Percentiles rank a stretch among this genome's conserved stretches.
Evolutionary conservation across 1,140 invertebrate species (phyloP).

Genomic region (Venturia canescens): DNA sequence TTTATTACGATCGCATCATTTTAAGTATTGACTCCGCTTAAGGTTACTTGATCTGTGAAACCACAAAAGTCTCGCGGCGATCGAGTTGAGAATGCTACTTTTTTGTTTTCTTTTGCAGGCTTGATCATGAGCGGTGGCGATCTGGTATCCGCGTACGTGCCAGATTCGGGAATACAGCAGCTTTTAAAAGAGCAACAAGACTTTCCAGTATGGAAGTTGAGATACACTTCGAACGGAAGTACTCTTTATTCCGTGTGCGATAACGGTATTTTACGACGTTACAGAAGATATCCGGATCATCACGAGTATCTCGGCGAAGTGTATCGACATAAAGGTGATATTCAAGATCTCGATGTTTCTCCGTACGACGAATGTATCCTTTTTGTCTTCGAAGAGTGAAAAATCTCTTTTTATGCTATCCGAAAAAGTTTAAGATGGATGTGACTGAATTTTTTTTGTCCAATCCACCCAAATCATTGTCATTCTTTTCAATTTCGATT

Average conservation of each 20-base stretch:
- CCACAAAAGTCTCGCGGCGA: too few relatives aligned
- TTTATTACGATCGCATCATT: too few relatives aligned
- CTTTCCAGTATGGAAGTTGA: conserved; percentile 75
- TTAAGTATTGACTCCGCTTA: too few relatives aligned
- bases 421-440: not conserved
- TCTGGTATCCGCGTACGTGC: conserved; percentile 75
- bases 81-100: not conserved
- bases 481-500: too few relatives aligned
- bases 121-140: conserved; percentile 77
- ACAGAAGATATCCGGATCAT: conserved; percentile 76
- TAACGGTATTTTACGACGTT: conserved; percentile 73
- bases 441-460: too few relatives aligned
- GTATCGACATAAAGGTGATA: conserved; percentile 76
- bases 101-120: conserved; percentile 61
- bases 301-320: conserved; percentile 77
- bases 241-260: conserved; percentile 77
- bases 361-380: conserved; percentile 79
- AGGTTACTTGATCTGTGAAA: too few relatives aligned
- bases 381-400: conserved; percentile 47
- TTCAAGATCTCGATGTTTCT: conserved; percentile 78
- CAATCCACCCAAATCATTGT: too few relatives aligned
- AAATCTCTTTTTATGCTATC: not conserved
- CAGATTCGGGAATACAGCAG: conserved; percentile 75
- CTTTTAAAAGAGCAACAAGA: conserved; percentile 73
- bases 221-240: conserved; percentile 77